Base-by-base conservation (phyloP, 2,797 vertebrate genomes). In the Euthynnus affinis region DNA sequence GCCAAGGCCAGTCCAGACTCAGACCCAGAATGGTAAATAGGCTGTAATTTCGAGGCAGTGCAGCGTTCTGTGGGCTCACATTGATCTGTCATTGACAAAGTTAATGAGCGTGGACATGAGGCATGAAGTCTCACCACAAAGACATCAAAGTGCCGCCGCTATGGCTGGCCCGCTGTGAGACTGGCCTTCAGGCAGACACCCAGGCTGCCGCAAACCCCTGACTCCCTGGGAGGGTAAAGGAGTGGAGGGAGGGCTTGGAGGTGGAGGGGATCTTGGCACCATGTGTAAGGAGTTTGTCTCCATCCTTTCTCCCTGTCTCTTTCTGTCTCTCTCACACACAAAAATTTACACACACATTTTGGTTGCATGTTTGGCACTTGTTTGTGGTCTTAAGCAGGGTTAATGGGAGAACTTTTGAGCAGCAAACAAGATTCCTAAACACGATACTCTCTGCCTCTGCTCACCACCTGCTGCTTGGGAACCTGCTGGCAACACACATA, bases 61-160 rank as follows among this genome's bases (percentile, higher is more conserved):
- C 74, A 10, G 74, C 59, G 5, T 91, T 88, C 78, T 80, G 79
- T 80, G 60, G 78, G 55, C 84, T 87, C 80, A 85, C 88, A 92
- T 92, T 93, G 93, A 94, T 93, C 91, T 74, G 88, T 92, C 91
- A 93, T 89, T 91, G 93, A 92, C 83, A 78, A 85, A 93, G 92
- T 93, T 94, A 93, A 94, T 89, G 93, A 93, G 93, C 89, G 78
- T 91, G 90, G 92, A 93, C 91, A 78, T 89, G 88, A 93, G 90
- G 89, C 88, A 75, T 71, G 48, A 64, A 90, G 88, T 76, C 90
- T 79, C 63, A 12, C 83, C 90, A 93, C 93, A 94, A 94, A 93
- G 92, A 93, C 92, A 90, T 94, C 93, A 94, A 94, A 93, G 93
- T 78, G 82, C 74, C 6, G 76, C 87, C 64, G 69, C 82, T 72